A percentile compares a stretch with the other conserved stretches of the same genome.
phyloP scores from a whole-genome alignment of 2,888 invertebrate species.

The Mystacides longicornis region DNA sequence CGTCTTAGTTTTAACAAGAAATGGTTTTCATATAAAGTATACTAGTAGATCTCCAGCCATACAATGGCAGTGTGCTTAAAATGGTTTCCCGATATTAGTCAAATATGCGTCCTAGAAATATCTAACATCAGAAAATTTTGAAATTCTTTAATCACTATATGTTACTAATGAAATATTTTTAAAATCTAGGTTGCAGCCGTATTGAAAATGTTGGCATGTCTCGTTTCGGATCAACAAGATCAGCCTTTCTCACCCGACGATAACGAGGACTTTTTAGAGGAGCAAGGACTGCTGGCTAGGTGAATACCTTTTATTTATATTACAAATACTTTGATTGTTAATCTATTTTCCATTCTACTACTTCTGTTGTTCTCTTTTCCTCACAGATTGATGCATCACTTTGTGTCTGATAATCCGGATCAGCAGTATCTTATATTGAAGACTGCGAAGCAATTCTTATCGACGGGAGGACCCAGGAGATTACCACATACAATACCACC shows the following conservation, averaged over 20 bases:
- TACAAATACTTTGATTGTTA: too few species aligned
- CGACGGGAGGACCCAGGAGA: constrained; percentile 81
- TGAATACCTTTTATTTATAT: too few species aligned
- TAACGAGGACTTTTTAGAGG: constrained; percentile 93
- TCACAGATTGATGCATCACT: constrained; percentile 69
- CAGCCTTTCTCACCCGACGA: constrained; percentile 59
- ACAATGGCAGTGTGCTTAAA: too few species aligned
- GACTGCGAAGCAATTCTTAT: constrained; percentile 80
- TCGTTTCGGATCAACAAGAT: constrained; percentile 80
- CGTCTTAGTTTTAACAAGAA: too few species aligned
- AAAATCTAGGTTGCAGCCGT: constrained; percentile 66
- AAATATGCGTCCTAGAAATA: too few species aligned
- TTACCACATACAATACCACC: constrained; percentile 91
- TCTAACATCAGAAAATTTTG: too few species aligned
- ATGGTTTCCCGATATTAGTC: too few species aligned
- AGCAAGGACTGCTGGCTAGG: constrained; percentile 87
- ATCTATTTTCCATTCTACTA: background rate
- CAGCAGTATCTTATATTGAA: constrained; percentile 88
- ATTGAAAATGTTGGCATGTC: constrained; percentile 71
- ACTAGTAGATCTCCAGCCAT: too few species aligned
- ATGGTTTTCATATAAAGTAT: too few species aligned
- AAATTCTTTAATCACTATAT: too few species aligned
- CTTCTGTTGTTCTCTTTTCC: background rate
- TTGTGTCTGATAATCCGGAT: constrained; percentile 72
- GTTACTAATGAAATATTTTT: too few species aligned